Evolutionary conservation across 53 echinoderm and acorn worm species (phyloP).

Genomic region (Echinarachnius parma): DNA sequence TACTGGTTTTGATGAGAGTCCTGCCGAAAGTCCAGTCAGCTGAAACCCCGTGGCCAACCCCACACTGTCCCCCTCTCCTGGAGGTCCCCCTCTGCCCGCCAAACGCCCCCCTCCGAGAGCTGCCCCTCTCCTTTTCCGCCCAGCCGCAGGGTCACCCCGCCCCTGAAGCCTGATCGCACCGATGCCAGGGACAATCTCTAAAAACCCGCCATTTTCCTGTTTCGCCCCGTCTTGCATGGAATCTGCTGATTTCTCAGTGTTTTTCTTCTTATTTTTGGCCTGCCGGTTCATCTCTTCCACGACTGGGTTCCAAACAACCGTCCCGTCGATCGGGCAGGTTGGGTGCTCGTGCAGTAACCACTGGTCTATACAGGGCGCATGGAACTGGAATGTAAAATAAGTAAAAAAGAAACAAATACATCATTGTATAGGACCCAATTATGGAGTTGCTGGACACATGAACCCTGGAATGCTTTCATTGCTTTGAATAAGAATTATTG

Average conservation of each 20-base stretch:
- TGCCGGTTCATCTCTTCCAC: constrained; percentile 15
- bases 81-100: constrained; percentile 37
- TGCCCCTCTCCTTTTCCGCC: no score
- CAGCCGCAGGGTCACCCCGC: no score
- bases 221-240: neutral
- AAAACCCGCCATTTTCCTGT: no score
- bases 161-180: constrained; percentile 15
- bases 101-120: constrained; percentile 24
- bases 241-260: neutral
- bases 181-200: constrained; percentile 31
- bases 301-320: constrained; percentile 76
- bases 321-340: constrained; percentile 93
- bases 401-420: no score
- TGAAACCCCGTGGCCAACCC: constrained; percentile 67
- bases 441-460: no score
- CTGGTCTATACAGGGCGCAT: constrained; percentile 80
- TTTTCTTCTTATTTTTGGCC: constrained; percentile 8
- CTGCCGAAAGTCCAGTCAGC: constrained; percentile 70
- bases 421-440: no score
- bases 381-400: constrained; percentile 63
- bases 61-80: constrained; percentile 3
- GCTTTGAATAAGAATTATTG: no score
- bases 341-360: constrained; percentile 93
- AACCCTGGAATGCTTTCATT: no score
- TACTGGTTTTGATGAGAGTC: constrained; percentile 47